Evolutionary conservation across 1,140 invertebrate species (phyloP), one percentile per base, ranked within the genome.

Genomic region (Drosophila triauraria): DNA sequence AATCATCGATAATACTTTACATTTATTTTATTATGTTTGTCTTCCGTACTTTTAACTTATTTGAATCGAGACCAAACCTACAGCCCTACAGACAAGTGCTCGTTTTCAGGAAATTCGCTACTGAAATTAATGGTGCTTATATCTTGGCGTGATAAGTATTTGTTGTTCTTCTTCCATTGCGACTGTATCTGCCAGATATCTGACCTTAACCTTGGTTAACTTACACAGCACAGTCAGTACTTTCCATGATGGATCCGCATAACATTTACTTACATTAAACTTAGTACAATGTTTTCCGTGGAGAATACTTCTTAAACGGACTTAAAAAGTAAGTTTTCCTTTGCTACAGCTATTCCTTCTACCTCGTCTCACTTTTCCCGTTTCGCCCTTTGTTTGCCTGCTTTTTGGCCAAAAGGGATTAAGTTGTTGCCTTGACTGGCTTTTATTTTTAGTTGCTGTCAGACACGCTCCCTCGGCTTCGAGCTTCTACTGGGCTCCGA

Each of bases 341-440:
- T 35, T 53, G 35, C 20, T 30, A 17, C 32, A 15, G 38, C 13
- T 10, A 42, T 42, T 43, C 10, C 27, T 5, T 15, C 40, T 3
- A 43, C 48, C 43, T 20, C 48, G 50, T 46, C 53, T 58, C 40
- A 20, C 40, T 54, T 20, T 65, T 15, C 46, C 30, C 48, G 59
- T 57, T 62, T 69, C 50, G 30, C 42, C 47, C 25, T 56, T 58
- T 71, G 59, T 58, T 46, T 48, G 40, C 20, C 58, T 70, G 79
- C 64, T 77, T 82, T 76, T 79, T 79, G 65, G 80, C 76, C 82
- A 69, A 74, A 58, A 71, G 53, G 84, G 85, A 84, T 88, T 90
- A 84, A 81, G 67, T 69, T 75, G 80, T 80, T 84, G 68, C 84
- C 70, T 69, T 71, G 68, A 42, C 77, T 78, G 76, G 74, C 84